Percentiles rank a stretch among this genome's conserved stretches.
phyloP scores from a whole-genome alignment of 2,797 vertebrate species.

The Luscinia megarhynchos region DNA sequence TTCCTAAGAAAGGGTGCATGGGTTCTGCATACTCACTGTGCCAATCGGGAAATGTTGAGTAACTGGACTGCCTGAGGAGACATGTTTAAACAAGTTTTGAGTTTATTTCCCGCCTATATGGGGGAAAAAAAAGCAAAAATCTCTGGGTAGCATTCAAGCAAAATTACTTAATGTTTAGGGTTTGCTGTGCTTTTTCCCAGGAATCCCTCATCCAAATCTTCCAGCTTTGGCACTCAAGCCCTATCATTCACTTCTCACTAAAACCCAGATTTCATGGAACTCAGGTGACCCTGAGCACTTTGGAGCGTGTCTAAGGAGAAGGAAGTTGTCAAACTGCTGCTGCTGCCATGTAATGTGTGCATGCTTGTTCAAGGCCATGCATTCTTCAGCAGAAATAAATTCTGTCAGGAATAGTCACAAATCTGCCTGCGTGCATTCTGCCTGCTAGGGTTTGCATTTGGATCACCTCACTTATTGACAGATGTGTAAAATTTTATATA shows the following conservation, averaged over 20 bases:
- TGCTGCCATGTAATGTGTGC: neutral
- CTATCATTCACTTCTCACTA: neutral
- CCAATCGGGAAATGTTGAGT: neutral
- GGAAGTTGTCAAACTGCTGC: conserved; percentile 15
- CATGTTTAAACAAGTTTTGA: neutral
- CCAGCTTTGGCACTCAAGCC: neutral
- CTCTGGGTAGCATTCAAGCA: neutral
- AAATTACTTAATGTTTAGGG: neutral
- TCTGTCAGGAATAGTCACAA: conserved; percentile 33
- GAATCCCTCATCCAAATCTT: neutral
- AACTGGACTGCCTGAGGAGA: neutral
- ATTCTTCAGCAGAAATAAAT: conserved; percentile 36
- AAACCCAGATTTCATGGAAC: neutral
- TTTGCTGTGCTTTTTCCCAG: neutral
- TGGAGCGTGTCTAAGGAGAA: neutral
- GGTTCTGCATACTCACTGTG: neutral
- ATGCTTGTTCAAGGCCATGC: neutral
- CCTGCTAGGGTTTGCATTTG: conserved; percentile 58
- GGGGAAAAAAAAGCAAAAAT: fast-evolving
- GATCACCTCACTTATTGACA: conserved; percentile 64
- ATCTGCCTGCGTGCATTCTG: conserved; percentile 40
- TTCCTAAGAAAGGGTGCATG: neutral
- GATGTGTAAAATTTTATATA: conserved; percentile 66
- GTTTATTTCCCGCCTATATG: neutral
- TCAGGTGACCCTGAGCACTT: neutral